Evolutionary conservation across 1,140 invertebrate genomes (phyloP), one percentile per base, ranked within the genome.

Genomic region (Phymastichus coffea): DNA sequence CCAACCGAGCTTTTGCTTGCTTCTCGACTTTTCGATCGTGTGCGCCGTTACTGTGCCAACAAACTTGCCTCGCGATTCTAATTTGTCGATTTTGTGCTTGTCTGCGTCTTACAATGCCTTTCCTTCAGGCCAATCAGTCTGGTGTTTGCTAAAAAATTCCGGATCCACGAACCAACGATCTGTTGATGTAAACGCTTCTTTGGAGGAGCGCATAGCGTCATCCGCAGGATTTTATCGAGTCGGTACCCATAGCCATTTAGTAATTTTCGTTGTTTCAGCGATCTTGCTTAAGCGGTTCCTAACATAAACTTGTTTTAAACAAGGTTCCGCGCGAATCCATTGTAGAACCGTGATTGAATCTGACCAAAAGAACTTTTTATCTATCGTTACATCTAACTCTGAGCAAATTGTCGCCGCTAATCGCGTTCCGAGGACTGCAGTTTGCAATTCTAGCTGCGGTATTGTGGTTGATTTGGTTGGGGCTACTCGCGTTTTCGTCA

Each of bases 401-500:
- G 6, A 12, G 6, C 6, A 33, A 33, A 33, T 33, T 33, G 12
- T 12, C 12, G 6, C 28, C 6, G 6, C 12, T 33, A 33, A 33
- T 12, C 28, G 6, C 12, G 28, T 33, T 7, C 6, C 28, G 6
- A 33, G 12, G 12, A 33, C 28, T 33, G 28, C 28, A 7, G 28
- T 12, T 33, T 33, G 28, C 10, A 68, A 25, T 51, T 66, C 66
- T 17, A 68, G 22, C 14, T 59, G 25, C 0, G 66, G 66, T 19
- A 68, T 66, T 9, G 60, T 57, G n/a, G n/a, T n/a, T n/a, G n/a
- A n/a, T n/a, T n/a, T n/a, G n/a, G n/a, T n/a, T n/a, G n/a, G n/a
- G n/a, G n/a, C n/a, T n/a, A n/a, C n/a, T n/a, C n/a, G n/a, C n/a
- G n/a, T n/a, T n/a, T n/a, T n/a, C n/a, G n/a, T n/a, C n/a, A n/a